Evolutionary conservation across 2,797 vertebrate genomes (phyloP).

Genomic region (Lagothrix lagotricha): DNA sequence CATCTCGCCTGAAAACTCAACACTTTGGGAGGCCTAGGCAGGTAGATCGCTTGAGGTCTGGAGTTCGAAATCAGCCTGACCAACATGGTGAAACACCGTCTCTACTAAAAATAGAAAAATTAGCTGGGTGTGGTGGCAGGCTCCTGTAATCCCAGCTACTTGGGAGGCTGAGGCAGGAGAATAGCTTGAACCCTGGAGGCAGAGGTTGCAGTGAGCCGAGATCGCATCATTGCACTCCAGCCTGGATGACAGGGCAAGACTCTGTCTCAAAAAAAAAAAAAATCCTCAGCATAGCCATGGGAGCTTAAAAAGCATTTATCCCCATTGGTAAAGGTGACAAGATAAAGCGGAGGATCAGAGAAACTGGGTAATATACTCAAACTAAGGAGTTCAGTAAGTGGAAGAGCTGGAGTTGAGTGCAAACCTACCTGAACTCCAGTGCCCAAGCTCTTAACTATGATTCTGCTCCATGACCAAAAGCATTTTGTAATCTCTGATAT

Average conservation of each 20-base stretch:
- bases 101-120: not conserved
- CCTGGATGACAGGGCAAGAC: not conserved
- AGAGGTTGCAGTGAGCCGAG: not conserved
- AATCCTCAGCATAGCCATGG: not conserved
- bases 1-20: not conserved
- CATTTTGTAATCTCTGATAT: not conserved
- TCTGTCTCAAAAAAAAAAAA: not conserved
- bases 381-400: not conserved
- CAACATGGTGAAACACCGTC: not conserved
- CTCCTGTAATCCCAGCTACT: not conserved
- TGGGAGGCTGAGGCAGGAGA: not conserved
- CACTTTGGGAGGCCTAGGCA: not conserved
- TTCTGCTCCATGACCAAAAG: not conserved
- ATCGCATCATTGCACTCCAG: not conserved
- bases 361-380: not conserved
- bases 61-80: not conserved
- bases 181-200: not conserved
- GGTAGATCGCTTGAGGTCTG: not conserved
- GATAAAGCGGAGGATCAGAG: conserved; percentile 21
- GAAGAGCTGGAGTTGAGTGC: not conserved
- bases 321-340: not conserved
- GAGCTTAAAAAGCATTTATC: not conserved
- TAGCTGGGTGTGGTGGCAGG: not conserved
- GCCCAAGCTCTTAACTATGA: not conserved
- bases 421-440: not conserved